Conservation (phyloP, 1,140 invertebrate species). For the Pachypsylla venusta region DNA sequence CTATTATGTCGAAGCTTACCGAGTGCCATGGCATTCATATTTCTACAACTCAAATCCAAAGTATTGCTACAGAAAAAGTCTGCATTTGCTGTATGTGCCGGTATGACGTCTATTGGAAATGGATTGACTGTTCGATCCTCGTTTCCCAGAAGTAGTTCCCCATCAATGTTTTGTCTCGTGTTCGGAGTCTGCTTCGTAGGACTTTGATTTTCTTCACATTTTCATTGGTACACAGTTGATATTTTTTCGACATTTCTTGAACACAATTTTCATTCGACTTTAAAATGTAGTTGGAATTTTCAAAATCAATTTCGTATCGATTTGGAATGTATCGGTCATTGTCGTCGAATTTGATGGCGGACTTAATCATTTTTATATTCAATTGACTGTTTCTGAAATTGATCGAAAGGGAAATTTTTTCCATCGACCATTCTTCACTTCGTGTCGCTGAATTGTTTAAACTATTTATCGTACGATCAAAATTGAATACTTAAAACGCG, state of each 20-base stretch:
- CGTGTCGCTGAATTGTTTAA: too few species aligned
- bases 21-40: not conserved
- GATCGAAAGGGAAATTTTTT: too few species aligned
- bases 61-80: not conserved
- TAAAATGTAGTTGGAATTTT: not conserved
- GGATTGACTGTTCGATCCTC: not conserved
- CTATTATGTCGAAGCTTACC: too few species aligned
- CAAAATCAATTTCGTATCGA: not conserved
- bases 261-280: not conserved
- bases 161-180: not conserved
- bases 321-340: not conserved
- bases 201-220: not conserved
- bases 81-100: not conserved
- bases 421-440: too few species aligned
- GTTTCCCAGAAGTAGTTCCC: not conserved
- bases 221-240: not conserved
- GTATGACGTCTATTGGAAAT: constrained; percentile 1
- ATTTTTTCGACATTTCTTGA: not conserved
- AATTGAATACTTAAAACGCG: too few species aligned
- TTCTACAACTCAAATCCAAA: not conserved
- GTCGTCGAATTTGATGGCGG: not conserved
- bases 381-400: not conserved
- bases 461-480: too few species aligned
- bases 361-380: not conserved
- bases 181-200: not conserved